Base-by-base conservation (phyloP, 2,888 invertebrate genomes). In the Netelia inedita region DNA sequence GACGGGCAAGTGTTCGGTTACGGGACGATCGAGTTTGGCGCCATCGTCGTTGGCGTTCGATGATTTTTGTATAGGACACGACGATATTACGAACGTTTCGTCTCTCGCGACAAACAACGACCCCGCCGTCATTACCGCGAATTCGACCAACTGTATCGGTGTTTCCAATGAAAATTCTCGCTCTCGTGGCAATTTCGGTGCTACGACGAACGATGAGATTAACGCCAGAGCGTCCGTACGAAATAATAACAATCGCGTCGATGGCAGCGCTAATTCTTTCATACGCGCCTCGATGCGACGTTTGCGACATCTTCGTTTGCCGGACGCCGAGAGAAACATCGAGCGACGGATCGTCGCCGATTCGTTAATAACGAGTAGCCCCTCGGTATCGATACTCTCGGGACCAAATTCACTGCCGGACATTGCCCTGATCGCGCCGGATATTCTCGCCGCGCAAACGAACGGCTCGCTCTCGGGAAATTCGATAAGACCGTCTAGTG, bases 251-350 rank as follows among this genome's bases (percentile, higher is more conserved):
- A 76, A 79, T 79, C 85, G 73, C 16, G 19, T 28, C 10, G 65
- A 41, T 35, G 69, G 55, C 6, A 79, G 85, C 85, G 88, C 89
- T 83, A 89, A 86, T 87, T 93, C 94, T 80, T 95, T 95, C 95
- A 91, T 95, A 88, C 94, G 95, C 82, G 94, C 94, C 66, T 95
- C 95, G 41, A 95, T 95, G 95, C 93, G 95, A 76, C 94, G 95
- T 16, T 91, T 95, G 73, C 94, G 94, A 43, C 95, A 95, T 86
- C 91, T 95, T 78, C 92, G 94, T 63, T 88, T 95, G 55, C 94
- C 94, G n/a, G 94, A 93, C 6, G 87, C 89, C 35, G 76, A 73
- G 1, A 55, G 78, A 43, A 69, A 8, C 69, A 79, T n/a, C 53
- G 69, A 69, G 72, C 28, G 16, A 65, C 75, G 76, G 63, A 35